phyloP scores from a whole-genome alignment of 30 jellyfish, hydroid and myxozoan species.

The Calvadosia cruxmelitensis region DNA sequence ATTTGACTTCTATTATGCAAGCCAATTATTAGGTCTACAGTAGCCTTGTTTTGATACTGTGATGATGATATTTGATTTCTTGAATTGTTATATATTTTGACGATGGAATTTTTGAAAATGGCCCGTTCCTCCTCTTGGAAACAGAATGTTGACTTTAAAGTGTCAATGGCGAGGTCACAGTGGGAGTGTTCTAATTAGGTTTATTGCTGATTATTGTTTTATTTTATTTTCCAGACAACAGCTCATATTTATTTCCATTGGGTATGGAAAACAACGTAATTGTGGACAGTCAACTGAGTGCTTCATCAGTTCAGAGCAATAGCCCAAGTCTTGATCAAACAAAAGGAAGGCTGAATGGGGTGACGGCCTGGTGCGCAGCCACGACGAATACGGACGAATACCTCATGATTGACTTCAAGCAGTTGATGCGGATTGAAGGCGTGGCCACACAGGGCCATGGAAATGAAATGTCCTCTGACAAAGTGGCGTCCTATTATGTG shows the following conservation, averaged over 20 bases:
- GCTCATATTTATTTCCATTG: slow-evolving; percentile 9
- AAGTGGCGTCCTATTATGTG: slow-evolving; percentile 6
- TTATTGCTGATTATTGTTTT: too few species aligned
- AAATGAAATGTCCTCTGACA: slow-evolving; percentile 11
- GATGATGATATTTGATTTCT: too few species aligned
- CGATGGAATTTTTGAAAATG: too few species aligned
- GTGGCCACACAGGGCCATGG: slow-evolving; percentile 61
- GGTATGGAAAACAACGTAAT: slow-evolving; percentile 41
- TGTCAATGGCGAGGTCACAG: too few species aligned
- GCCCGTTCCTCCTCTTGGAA: too few species aligned
- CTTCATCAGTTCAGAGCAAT: slow-evolving; percentile 5
- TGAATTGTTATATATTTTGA: too few species aligned
- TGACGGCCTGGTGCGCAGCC: slow-evolving; percentile 27
- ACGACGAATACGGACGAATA: slow-evolving; percentile 16
- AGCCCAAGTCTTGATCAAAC: slow-evolving; percentile 18
- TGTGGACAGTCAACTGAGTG: slow-evolving; percentile 14
- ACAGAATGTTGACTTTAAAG: too few species aligned
- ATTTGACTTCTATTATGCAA: too few species aligned
- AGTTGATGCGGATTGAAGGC: slow-evolving; percentile 26
- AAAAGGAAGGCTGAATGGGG: slow-evolving; percentile 19
- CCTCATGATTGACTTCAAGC: slow-evolving; percentile 34
- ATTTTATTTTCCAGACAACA: too few species aligned
- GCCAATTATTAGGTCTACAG: too few species aligned
- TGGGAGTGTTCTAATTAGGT: too few species aligned
- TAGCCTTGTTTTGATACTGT: too few species aligned